These are phyloP conservation scores for Scarus forsteni DNA, from an alignment of 2,797 vertebrate species.

Conservation along the genomic window DNA sequence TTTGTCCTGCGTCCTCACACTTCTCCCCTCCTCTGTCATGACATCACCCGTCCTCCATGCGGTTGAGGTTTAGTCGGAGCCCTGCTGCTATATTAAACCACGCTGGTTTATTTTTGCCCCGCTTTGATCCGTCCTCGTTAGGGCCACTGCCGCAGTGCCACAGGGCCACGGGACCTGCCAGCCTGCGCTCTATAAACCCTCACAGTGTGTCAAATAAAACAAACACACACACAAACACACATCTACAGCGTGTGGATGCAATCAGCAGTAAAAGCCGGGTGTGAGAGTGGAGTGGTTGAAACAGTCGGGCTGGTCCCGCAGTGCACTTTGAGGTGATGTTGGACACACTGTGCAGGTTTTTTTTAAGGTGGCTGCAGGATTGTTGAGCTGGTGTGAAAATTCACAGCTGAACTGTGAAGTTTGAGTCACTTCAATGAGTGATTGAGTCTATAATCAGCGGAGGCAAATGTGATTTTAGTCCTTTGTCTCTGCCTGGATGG, in stretches of 20 bases:
- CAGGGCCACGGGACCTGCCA: constrained; percentile 51
- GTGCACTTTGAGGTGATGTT: constrained; percentile 29
- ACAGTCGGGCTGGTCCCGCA: constrained; percentile 29
- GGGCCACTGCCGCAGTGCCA: constrained; percentile 54
- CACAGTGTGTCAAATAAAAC: constrained; percentile 71
- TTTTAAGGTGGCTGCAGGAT: constrained; percentile 27
- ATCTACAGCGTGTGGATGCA: constrained; percentile 49
- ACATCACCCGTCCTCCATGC: constrained; percentile 75
- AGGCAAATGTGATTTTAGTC: too few species aligned
- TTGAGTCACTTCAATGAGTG: constrained; percentile 25
- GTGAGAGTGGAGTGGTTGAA: constrained; percentile 66
- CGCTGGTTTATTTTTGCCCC: constrained; percentile 67
- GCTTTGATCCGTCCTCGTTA: constrained; percentile 72
- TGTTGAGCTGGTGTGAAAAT: constrained; percentile 63
- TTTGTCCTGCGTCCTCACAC: constrained; percentile 8
- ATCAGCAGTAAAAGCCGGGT: constrained; percentile 66
- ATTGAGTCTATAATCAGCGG: too few species aligned
- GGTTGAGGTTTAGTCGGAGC: constrained; percentile 68
- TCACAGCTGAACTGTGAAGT: constrained; percentile 60
- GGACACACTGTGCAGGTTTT: constrained; percentile 21
- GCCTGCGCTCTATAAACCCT: constrained; percentile 68
- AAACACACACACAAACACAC: constrained; percentile 37
- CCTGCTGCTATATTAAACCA: constrained; percentile 75
- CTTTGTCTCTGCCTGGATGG: too few species aligned
- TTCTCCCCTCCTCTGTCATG: constrained; percentile 45